phyloP scores from a whole-genome alignment of 2,888 invertebrate genomes.

The Zaprionus bogoriensis region DNA sequence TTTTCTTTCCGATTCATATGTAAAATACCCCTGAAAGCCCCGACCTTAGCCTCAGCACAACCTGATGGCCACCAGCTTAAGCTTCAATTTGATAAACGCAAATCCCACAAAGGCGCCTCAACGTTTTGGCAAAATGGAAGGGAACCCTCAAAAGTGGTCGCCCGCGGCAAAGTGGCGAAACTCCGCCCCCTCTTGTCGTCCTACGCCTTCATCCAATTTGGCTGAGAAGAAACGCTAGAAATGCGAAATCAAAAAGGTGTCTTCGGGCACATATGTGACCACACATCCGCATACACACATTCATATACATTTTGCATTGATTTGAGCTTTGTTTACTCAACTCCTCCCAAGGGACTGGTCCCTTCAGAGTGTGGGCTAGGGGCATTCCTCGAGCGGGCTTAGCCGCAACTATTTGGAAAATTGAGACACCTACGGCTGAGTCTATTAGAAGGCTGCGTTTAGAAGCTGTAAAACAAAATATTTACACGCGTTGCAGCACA shows the following conservation, averaged over 20 bases:
- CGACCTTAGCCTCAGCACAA: constrained; percentile 25
- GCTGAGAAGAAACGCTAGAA: constrained; percentile 21
- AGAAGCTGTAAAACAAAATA: constrained; percentile 78
- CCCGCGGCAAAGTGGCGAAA: constrained; percentile 15
- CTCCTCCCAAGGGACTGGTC: not conserved
- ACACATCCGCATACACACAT: not conserved
- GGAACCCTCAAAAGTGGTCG: constrained; percentile 48
- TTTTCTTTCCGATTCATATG: constrained; percentile 1
- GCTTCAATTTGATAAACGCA: constrained; percentile 67
- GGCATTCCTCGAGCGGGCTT: not conserved
- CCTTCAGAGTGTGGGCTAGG: not conserved
- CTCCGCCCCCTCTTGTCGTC: not conserved
- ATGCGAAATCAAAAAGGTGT: constrained; percentile 50
- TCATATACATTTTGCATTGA: constrained; percentile 46
- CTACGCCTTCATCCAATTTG: not conserved
- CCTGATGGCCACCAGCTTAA: constrained; percentile 54
- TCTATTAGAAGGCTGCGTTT: constrained; percentile 60
- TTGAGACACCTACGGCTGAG: constrained; percentile 69
- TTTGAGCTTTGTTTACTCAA: constrained; percentile 59
- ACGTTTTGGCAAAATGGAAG: constrained; percentile 16
- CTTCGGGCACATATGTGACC: constrained; percentile 28
- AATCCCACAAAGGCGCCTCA: constrained; percentile 45
- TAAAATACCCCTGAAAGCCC: constrained; percentile 4
- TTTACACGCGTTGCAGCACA: constrained; percentile 72
- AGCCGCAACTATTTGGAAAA: constrained; percentile 66